Conservation (phyloP, 2,113 vertebrate genomes). For the Calyptomena viridis region DNA sequence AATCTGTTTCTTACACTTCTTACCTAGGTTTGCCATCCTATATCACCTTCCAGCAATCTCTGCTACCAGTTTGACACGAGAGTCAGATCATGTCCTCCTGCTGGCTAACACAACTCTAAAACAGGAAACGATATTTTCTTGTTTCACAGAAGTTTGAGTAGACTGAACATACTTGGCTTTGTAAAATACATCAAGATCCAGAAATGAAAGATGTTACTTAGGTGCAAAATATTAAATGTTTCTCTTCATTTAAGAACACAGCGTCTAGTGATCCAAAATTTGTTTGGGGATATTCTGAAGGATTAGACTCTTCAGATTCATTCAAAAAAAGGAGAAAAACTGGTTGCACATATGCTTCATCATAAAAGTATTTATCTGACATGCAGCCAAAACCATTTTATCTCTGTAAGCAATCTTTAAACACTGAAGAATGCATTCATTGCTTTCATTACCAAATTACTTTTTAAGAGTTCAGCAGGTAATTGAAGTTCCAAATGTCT, state of each 20-base stretch:
- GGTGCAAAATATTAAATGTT: neutral
- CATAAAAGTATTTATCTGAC: conserved; percentile 54
- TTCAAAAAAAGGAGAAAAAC: neutral
- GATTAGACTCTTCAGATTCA: neutral
- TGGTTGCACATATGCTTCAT: conserved; percentile 27
- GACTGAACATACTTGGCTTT: neutral
- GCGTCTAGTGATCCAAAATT: neutral
- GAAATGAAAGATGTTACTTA: neutral
- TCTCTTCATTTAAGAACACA: neutral
- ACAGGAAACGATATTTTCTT: neutral
- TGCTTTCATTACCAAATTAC: conserved; percentile 60
- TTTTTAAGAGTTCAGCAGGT: conserved; percentile 62
- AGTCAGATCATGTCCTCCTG: neutral
- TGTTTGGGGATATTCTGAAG: neutral
- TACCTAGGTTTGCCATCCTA: neutral
- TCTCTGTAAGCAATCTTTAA: conserved; percentile 61
- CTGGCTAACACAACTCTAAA: neutral
- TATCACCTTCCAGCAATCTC: neutral
- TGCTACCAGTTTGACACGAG: neutral
- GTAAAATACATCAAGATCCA: neutral
- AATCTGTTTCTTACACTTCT: neutral
- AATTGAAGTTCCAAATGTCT: conserved; percentile 65
- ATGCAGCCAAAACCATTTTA: conserved; percentile 57
- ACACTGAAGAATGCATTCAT: conserved; percentile 44
- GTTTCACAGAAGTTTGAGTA: neutral